Percentiles rank a stretch among this genome's conserved stretches.
These are phyloP conservation scores for Coenonympha glycerion DNA, from an alignment of 2,888 invertebrate species.

Conservation along the genomic window DNA sequence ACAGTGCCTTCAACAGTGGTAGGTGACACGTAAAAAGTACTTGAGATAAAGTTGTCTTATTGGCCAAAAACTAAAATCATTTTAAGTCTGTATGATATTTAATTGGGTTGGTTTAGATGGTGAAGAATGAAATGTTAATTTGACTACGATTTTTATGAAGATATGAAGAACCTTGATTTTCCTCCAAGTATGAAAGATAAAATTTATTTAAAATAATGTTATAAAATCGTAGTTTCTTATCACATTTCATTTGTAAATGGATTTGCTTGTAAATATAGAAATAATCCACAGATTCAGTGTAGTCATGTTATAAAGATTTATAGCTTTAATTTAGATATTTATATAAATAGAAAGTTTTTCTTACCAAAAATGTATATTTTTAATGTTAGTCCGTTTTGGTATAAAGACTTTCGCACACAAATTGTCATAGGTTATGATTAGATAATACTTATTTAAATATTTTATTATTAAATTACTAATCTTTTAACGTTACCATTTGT, in stretches of 20 bases:
- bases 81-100: constrained; percentile 24
- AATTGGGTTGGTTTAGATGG: constrained; percentile 31
- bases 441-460: constrained; percentile 57
- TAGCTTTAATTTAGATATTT: constrained; percentile 69
- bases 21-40: constrained; percentile 30
- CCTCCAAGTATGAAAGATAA: no score
- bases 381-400: constrained; percentile 66
- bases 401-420: constrained; percentile 64
- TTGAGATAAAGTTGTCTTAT: constrained; percentile 22
- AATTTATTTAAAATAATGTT: no score
- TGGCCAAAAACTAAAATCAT: constrained; percentile 22
- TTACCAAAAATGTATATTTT: constrained; percentile 73
- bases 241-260: constrained; percentile 20
- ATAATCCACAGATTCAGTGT: constrained; percentile 53
- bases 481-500: constrained; percentile 60
- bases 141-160: constrained; percentile 23
- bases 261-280: constrained; percentile 44
- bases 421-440: constrained; percentile 58
- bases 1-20: constrained; percentile 40
- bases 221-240: constrained; percentile 20
- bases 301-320: constrained; percentile 67
- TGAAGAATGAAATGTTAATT: constrained; percentile 22
- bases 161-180: constrained; percentile 4
- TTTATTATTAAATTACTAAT: constrained; percentile 43
- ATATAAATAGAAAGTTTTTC: constrained; percentile 60